Base-by-base conservation (phyloP, 2,888 invertebrate species). In the Catocala nupta region DNA sequence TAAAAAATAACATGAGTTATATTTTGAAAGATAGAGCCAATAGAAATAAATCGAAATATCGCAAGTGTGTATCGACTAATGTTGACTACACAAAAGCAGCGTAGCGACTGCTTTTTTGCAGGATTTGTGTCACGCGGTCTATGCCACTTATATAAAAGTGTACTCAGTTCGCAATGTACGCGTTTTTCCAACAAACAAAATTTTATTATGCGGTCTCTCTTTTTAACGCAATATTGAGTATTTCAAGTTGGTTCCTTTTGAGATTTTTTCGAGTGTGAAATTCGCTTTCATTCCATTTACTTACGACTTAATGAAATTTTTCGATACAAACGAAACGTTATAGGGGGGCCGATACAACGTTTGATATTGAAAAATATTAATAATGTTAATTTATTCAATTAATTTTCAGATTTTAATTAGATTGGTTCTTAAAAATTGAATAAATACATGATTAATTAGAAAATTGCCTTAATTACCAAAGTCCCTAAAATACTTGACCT, bases 241-340 rank as follows among this genome's bases (percentile, higher is more conserved):
- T 87, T 88, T 80, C 80, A 80, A 84, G 81, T 82, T 77, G 85
- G 83, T 82, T 85, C 88, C 76, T 88, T 91, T 91, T 90, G 87
- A 88, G 86, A 89, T 82, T 85, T 86, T 84, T 85, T 84, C 88
- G 68, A 90, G 90, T 90, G 91, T 90, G 75, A 90, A 92, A 92
- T 91, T 88, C 83, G 73, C 82, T 83, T 87, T 87, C 89, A 82
- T 88, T 86, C 78, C 88, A 90, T 90, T 91, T 88, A 88, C 82
- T 86, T 87, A 86, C 76, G 73, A 83, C 82, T 87, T 90, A 90
- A 91, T 90, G 86, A 90, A 91, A 90, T 90, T 90, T 65, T 87
- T 85, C 80, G 83, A 88, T 87, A 86, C 86, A 80, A 80, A 78
- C 76, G 36, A 39, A 39, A 39, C 79, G 73, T 73, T 81, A 44